Base-by-base conservation (phyloP, 2,797 vertebrate genomes). In the Capromys pilorides region DNA sequence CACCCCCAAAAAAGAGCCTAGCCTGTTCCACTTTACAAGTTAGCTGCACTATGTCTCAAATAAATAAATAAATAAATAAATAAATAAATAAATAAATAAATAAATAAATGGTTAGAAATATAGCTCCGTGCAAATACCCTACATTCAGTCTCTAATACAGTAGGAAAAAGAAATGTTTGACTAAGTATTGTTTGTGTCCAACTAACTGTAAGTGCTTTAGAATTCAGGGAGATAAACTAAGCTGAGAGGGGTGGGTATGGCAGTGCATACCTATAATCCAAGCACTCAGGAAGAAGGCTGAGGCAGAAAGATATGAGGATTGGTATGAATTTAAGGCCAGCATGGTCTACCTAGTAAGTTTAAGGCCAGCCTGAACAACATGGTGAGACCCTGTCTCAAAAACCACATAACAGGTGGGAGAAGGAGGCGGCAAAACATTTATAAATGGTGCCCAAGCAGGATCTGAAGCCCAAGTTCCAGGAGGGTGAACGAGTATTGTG, bases 161-260 rank as follows among this genome's bases (percentile, higher is more conserved):
- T 26, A 49, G 14, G 71, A 26, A 77, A 75, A 77, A 49, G 22
- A 49, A 26, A 75, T 45, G 54, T 9, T 33, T 86, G 66, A 49
- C 90, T 61, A 85, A 39, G 49, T 66, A 18, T 66, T 90, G 61
- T 31, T 81, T 90, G 54, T 86, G 3, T 39, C 28, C 33, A 84
- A n/a, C n/a, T 79, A 19, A 18, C 85, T 78, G 7, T 61, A 88
- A 82, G 39, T 96, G 36, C 36, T 67, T 80, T 81, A 49, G 85
- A n/a, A 89, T 78, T 84, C 31, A 85, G 45, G 16, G 45, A 87
- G 83, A 86, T 22, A 89, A 86, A 91, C 39, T 75, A 75, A 75
- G 41, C 71, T 14, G 11, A 28, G 71, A 45, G 39, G 71, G 4
- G 24, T 75, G 12, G 71, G 71, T 6, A 6, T 45, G 39, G 24